Percentiles rank a stretch among this genome's conserved stretches.
These are phyloP conservation scores for Tachina lurida DNA, from an alignment of 2,888 invertebrate genomes.

Conservation along the genomic window DNA sequence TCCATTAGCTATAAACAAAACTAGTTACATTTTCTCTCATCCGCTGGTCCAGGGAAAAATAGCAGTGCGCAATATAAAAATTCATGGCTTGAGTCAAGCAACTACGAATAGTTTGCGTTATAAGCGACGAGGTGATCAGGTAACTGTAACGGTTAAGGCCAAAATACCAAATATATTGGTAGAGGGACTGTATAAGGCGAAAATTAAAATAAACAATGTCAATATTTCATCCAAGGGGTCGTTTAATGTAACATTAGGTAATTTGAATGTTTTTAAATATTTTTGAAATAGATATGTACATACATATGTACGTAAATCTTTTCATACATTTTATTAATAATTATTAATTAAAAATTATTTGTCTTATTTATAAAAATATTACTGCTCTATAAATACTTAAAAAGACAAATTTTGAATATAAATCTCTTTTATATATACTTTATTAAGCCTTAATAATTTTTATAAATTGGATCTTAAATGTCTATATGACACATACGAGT, in stretches of 20 bases:
- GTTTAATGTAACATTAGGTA: constrained; percentile 86
- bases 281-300: no score
- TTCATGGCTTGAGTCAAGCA: constrained; percentile 84
- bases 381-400: no score
- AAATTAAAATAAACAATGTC: constrained; percentile 86
- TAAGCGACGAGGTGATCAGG: constrained; percentile 68
- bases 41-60: constrained; percentile 76
- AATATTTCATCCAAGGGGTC: constrained; percentile 85
- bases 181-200: constrained; percentile 86
- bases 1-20: constrained; percentile 78
- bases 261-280: constrained; percentile 57
- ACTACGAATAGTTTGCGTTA: constrained; percentile 84
- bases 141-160: constrained; percentile 3
- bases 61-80: constrained; percentile 84
- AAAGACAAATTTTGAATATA: no score
- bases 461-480: no score
- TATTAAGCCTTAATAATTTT: no score
- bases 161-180: constrained; percentile 83
- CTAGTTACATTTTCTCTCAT: constrained; percentile 77
- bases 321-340: no score
- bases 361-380: no score
- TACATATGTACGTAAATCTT: no score
- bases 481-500: no score
- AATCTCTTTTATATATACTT: no score
- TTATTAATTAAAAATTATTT: no score